Evolutionary conservation across 1,140 invertebrate species (phyloP).

Genomic region (Spodoptera litura): DNA sequence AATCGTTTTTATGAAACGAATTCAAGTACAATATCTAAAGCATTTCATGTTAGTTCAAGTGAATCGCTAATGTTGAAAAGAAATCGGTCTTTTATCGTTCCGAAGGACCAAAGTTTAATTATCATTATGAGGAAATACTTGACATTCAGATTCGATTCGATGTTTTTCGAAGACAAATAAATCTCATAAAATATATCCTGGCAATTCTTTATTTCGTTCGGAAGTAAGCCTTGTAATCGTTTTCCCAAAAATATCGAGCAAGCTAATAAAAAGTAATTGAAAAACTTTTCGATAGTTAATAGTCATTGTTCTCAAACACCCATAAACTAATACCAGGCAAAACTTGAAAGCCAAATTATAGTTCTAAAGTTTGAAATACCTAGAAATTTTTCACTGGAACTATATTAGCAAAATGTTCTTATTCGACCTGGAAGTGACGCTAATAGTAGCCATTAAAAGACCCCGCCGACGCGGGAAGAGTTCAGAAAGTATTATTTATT

Average conservation of each 20-base stretch:
- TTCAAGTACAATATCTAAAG: not conserved
- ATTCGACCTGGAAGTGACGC: slow-evolving; percentile 20
- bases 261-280: no score
- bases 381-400: slow-evolving; percentile 13
- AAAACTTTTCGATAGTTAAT: slow-evolving; percentile 2
- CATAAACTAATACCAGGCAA: slow-evolving; percentile 4
- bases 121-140: no score
- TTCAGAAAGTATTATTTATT: slow-evolving; percentile 18
- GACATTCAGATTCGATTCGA: no score
- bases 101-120: no score
- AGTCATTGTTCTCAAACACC: not conserved
- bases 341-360: slow-evolving; percentile 6
- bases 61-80: not conserved
- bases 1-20: not conserved
- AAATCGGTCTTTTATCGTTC: not conserved
- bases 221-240: no score
- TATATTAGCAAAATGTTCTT: slow-evolving; percentile 30
- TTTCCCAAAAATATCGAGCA: no score
- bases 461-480: slow-evolving; percentile 16
- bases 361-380: slow-evolving; percentile 15
- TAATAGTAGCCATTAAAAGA: slow-evolving; percentile 37
- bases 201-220: no score
- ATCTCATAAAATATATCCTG: no score
- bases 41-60: not conserved
- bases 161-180: no score